phyloP scores from a whole-genome alignment of 1,140 invertebrate genomes.

The Ceratoteleas bidentatus region DNA sequence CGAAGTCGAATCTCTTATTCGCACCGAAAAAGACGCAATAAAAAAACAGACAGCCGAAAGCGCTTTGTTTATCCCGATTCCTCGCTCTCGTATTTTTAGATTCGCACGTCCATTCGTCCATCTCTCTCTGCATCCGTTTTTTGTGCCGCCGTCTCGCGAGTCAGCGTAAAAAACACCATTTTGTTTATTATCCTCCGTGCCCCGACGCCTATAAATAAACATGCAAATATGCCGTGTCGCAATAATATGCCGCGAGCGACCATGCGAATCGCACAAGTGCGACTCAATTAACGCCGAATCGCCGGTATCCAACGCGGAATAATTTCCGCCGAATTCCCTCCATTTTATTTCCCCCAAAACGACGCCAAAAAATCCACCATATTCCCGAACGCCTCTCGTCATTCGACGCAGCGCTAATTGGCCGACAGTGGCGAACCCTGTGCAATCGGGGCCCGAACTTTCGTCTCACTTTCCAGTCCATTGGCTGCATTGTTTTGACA shows the following conservation, averaged over 20 bases:
- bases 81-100: not conserved
- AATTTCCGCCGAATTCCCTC: too few species aligned
- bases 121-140: not conserved
- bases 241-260: conserved; percentile 33
- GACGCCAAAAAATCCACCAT: too few species aligned
- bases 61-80: not conserved
- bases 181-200: conserved; percentile 35
- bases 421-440: conserved; percentile 5
- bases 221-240: conserved; percentile 53
- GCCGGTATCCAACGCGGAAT: not conserved
- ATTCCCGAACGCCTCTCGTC: not conserved
- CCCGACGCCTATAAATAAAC: conserved; percentile 47
- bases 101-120: not conserved
- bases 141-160: not conserved
- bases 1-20: too few species aligned
- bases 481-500: too few species aligned
- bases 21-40: too few species aligned
- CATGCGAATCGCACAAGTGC: conserved; percentile 40
- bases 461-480: not conserved
- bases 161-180: conserved; percentile 17
- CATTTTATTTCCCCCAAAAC: too few species aligned
- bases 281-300: conserved; percentile 18
- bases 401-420: not conserved
- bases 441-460: not conserved
- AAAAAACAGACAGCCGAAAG: too few species aligned